Conservation (phyloP, 2,888 invertebrate genomes). For the Drosophila mercatorum region DNA sequence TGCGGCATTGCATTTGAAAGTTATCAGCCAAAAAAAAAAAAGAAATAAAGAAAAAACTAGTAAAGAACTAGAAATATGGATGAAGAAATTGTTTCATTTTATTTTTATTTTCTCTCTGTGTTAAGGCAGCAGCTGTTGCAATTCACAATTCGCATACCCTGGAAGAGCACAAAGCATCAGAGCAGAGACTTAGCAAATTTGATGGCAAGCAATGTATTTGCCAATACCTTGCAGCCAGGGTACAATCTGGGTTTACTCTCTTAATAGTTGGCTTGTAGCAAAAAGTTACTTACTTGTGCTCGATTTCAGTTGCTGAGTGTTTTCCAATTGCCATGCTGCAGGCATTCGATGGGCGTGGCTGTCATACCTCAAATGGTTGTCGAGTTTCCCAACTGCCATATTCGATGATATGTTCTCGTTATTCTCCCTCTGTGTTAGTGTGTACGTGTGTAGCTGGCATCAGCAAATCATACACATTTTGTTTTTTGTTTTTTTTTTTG, state of each 20-base stretch:
- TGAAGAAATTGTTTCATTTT: slow-evolving; percentile 54
- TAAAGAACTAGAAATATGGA: slow-evolving; percentile 55
- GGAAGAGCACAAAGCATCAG: background rate
- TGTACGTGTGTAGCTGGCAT: slow-evolving; percentile 36
- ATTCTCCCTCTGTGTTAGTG: background rate
- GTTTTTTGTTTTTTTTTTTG: slow-evolving; percentile 46
- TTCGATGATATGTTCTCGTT: slow-evolving; percentile 33
- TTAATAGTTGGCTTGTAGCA: slow-evolving; percentile 15
- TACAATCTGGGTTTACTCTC: background rate
- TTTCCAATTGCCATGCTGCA: slow-evolving; percentile 65
- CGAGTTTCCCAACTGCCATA: slow-evolving; percentile 54
- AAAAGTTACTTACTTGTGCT: slow-evolving; percentile 73
- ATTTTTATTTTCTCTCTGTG: slow-evolving; percentile 8
- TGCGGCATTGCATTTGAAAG: slow-evolving; percentile 78
- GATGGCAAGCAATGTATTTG: background rate
- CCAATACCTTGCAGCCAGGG: background rate
- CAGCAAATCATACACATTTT: slow-evolving; percentile 67
- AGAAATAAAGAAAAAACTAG: slow-evolving; percentile 18
- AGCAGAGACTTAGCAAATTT: background rate
- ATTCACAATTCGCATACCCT: slow-evolving; percentile 31
- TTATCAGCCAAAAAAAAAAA: slow-evolving; percentile 54
- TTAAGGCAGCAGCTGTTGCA: slow-evolving; percentile 62
- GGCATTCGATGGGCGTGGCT: slow-evolving; percentile 43
- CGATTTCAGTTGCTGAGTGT: slow-evolving; percentile 73
- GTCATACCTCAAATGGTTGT: slow-evolving; percentile 54